Conservation (phyloP, 64 coral and sea anemone species). For the Montipora efflorescens region DNA sequence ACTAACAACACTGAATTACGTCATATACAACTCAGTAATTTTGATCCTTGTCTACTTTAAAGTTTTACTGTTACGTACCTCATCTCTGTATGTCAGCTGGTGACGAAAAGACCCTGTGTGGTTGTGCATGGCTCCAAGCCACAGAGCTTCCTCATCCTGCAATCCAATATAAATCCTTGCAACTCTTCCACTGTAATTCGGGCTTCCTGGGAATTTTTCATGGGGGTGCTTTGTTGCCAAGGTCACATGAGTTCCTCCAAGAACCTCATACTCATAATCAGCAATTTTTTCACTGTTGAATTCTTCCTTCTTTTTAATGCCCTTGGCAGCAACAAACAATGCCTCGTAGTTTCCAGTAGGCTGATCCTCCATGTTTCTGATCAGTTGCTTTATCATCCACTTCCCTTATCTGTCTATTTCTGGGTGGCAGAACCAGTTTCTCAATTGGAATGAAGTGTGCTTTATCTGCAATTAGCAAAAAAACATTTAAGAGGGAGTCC, state of each 20-base stretch:
- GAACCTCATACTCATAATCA: constrained; percentile 35
- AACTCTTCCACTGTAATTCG: constrained; percentile 3
- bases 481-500: background rate
- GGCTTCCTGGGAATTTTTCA: background rate
- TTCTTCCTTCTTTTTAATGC: background rate
- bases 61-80: constrained; percentile 18
- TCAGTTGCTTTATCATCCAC: constrained; percentile 48
- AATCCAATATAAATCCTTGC: constrained; percentile 22
- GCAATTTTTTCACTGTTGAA: background rate
- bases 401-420: constrained; percentile 48
- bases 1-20: no score
- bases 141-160: constrained; percentile 28
- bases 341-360: constrained; percentile 52
- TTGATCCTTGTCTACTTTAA: background rate
- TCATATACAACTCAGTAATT: background rate
- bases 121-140: constrained; percentile 62
- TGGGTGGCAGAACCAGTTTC: constrained; percentile 47
- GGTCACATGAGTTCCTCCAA: constrained; percentile 11
- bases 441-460: constrained; percentile 36
- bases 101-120: constrained; percentile 67
- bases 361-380: constrained; percentile 6
- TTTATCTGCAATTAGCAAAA: constrained; percentile 21
- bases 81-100: constrained; percentile 48
- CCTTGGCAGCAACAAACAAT: constrained; percentile 20
- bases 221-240: constrained; percentile 5